Conservation (phyloP, 2,113 vertebrate species). For the Sphaerodactylus townsendi region DNA sequence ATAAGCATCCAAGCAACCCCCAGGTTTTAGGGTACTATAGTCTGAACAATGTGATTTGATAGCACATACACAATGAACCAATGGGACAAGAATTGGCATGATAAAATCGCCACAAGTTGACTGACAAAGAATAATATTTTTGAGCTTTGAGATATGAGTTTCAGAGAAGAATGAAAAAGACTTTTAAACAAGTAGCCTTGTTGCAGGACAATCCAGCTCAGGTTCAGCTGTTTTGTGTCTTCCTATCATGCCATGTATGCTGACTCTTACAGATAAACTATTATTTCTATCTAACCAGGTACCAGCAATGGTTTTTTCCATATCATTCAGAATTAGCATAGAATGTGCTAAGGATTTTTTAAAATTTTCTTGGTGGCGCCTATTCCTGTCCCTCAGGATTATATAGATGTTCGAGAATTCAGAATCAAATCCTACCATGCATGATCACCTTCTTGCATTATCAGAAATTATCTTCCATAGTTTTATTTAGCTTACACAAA, state of each 20-base stretch:
- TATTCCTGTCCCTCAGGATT: neutral
- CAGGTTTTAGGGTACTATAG: neutral
- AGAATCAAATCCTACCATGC: constrained; percentile 35
- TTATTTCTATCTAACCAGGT: neutral
- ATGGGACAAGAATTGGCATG: neutral
- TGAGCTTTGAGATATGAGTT: neutral
- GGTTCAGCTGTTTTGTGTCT: neutral
- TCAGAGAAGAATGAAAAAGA: neutral
- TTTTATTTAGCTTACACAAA: constrained; percentile 54
- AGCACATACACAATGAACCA: too few species aligned
- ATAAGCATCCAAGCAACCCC: neutral
- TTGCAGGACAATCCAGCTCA: neutral
- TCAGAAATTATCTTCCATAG: constrained; percentile 56
- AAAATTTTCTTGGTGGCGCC: neutral
- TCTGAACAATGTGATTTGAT: neutral
- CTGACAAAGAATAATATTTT: neutral
- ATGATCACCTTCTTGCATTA: constrained; percentile 58
- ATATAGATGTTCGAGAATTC: neutral
- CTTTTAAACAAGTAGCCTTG: neutral
- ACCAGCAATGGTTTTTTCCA: neutral
- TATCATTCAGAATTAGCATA: neutral
- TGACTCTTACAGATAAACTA: neutral
- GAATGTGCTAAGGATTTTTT: neutral
- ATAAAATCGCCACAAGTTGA: neutral
- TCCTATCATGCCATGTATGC: neutral